phyloP scores from a whole-genome alignment of 2,888 invertebrate species.

The Agrenia bidenticulata region DNA sequence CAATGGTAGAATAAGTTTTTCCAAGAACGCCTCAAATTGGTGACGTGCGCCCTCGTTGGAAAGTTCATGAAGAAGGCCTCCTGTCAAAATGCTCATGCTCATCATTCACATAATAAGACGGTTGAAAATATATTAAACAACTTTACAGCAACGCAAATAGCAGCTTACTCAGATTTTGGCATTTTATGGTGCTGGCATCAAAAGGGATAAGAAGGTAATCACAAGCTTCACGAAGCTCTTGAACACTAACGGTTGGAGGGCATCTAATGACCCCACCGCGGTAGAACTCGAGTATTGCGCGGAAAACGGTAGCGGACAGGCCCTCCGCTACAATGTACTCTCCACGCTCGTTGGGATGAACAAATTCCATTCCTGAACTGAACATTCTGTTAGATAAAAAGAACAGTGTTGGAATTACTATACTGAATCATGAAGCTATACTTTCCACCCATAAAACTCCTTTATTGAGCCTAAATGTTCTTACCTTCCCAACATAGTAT shows the following conservation, averaged over 20 bases:
- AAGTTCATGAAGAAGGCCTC: conserved; percentile 93
- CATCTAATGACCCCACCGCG: conserved; percentile 87
- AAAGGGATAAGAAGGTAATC: conserved; percentile 98
- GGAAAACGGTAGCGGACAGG: conserved; percentile 90
- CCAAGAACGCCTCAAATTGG: conserved; percentile 94
- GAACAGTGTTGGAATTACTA: conserved; percentile 4
- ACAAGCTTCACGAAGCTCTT: conserved; percentile 95
- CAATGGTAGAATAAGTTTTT: conserved; percentile 88
- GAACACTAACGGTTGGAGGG: conserved; percentile 92
- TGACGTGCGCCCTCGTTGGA: conserved; percentile 98
- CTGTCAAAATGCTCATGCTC: conserved; percentile 57
- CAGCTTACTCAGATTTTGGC: conserved; percentile 87
- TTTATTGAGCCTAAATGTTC: conserved; percentile 21
- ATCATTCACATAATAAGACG: background rate
- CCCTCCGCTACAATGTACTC: conserved; percentile 98
- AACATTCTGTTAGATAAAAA: conserved; percentile 73
- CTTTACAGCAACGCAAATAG: background rate
- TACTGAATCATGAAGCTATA: background rate
- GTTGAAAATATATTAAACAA: background rate
- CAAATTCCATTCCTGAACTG: conserved; percentile 85
- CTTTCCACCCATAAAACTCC: no score
- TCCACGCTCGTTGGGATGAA: conserved; percentile 91
- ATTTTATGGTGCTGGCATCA: conserved; percentile 89
- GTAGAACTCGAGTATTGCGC: conserved; percentile 93
- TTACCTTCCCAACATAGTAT: conserved; percentile 92